These are phyloP conservation scores for Thomomys bottae DNA, from an alignment of 2,113 vertebrate species.

Conservation along the genomic window DNA sequence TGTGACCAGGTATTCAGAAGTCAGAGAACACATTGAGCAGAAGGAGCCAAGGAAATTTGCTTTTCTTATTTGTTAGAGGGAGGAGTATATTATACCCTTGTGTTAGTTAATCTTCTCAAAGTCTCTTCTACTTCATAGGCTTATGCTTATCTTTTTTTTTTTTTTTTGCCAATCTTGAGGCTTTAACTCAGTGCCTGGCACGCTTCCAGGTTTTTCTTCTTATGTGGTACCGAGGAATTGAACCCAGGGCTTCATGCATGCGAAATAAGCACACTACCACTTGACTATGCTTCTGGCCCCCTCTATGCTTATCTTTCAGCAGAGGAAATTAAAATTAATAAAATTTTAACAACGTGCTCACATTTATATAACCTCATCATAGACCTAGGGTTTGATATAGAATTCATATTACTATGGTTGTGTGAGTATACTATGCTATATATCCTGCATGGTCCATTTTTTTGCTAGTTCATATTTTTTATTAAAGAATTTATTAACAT, in stretches of 20 bases:
- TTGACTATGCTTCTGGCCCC: too few relatives aligned
- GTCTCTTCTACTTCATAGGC: neutral
- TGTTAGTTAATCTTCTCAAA: neutral
- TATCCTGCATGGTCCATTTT: rapidly evolving
- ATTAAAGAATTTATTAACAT: too few relatives aligned
- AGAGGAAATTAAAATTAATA: neutral
- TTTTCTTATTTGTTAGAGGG: neutral
- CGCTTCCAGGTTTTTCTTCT: too few relatives aligned
- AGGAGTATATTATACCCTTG: neutral
- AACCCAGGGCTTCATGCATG: too few relatives aligned
- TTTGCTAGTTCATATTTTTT: too few relatives aligned
- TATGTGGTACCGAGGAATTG: too few relatives aligned
- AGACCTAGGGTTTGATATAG: neutral
- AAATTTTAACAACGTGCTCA: neutral
- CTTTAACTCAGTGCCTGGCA: too few relatives aligned
- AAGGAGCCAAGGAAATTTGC: neutral
- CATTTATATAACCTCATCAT: neutral
- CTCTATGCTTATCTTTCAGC: neutral
- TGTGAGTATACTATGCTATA: neutral
- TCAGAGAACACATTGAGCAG: rapidly evolving
- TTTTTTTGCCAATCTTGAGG: too few relatives aligned
- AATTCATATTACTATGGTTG: neutral
- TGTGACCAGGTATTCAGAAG: neutral
- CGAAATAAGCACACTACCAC: too few relatives aligned
- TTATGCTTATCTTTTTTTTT: too few relatives aligned